Percentiles rank a stretch among this genome's conserved stretches.
These are phyloP conservation scores for Druon quercuslanigerum DNA, from an alignment of 1,140 invertebrate genomes.

Conservation along the genomic window DNA sequence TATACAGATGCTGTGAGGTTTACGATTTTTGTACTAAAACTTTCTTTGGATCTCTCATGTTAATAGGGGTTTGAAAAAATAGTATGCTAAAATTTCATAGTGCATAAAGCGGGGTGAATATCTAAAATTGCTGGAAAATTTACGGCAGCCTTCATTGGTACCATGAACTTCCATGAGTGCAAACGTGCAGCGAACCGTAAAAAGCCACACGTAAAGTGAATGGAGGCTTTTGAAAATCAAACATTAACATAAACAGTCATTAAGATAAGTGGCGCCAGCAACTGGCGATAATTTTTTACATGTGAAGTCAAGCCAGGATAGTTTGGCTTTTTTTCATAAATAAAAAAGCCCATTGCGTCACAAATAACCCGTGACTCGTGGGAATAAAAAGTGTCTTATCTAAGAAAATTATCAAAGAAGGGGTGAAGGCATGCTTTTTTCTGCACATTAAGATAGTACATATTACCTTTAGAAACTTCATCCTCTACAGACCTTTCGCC, in stretches of 20 bases:
- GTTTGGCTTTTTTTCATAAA: conserved; percentile 2
- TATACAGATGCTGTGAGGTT: no score
- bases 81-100: background rate
- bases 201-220: background rate
- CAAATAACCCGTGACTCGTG: background rate
- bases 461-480: conserved; percentile 28
- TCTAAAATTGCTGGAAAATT: conserved; percentile 17
- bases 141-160: conserved; percentile 5
- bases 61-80: no score
- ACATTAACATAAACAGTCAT: conserved; percentile 24
- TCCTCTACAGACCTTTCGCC: conserved; percentile 19
- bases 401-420: conserved; percentile 27
- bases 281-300: conserved; percentile 22
- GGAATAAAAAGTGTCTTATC: conserved; percentile 10
- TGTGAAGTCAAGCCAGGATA: background rate
- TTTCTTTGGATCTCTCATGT: no score
- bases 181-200: conserved; percentile 21
- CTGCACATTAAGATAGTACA: conserved; percentile 25
- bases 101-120: conserved; percentile 5
- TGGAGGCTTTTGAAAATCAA: conserved; percentile 6
- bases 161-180: background rate
- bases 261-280: conserved; percentile 20
- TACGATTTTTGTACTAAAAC: no score
- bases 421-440: conserved; percentile 18
- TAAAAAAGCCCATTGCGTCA: background rate